Conservation (phyloP, 2,113 vertebrate species). For the Setophaga petechia region DNA sequence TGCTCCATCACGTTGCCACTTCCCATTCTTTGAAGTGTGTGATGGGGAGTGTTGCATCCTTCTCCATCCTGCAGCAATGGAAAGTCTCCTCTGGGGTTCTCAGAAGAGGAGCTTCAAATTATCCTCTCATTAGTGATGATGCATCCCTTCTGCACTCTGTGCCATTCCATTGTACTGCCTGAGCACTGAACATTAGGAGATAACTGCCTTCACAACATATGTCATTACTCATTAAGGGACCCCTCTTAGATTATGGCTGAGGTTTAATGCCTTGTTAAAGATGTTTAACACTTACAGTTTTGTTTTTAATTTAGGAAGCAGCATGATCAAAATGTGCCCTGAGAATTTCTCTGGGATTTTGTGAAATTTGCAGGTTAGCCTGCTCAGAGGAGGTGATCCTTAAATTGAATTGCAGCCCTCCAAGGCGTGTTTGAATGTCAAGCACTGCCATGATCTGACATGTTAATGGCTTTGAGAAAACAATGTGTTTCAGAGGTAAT, state of each 20-base stretch:
- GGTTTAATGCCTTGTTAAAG: constrained; percentile 99
- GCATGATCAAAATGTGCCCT: constrained; percentile 79
- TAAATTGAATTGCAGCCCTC: constrained; percentile 83
- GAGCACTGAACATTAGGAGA: constrained; percentile 87
- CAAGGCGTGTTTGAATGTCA: constrained; percentile 81
- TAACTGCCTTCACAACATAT: constrained; percentile 97
- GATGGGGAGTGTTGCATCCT: constrained; percentile 42
- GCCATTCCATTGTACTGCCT: constrained; percentile 84
- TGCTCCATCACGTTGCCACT: neutral
- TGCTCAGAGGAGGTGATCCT: constrained; percentile 74
- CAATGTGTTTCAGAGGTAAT: constrained; percentile 82
- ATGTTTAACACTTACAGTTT: constrained; percentile 97
- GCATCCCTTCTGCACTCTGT: constrained; percentile 90
- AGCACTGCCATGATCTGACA: constrained; percentile 80
- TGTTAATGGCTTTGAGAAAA: constrained; percentile 81
- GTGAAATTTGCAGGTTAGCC: constrained; percentile 76
- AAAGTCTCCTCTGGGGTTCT: constrained; percentile 77
- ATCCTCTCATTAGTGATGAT: constrained; percentile 95
- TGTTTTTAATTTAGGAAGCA: constrained; percentile 85
- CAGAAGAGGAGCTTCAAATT: constrained; percentile 84
- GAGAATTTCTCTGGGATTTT: constrained; percentile 74
- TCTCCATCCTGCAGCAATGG: constrained; percentile 67
- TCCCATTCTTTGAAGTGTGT: neutral
- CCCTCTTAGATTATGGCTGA: constrained; percentile 86
- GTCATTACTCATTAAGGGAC: constrained; percentile 98